A percentile compares a stretch with the other conserved stretches of the same genome.
Evolutionary conservation across 2,113 vertebrate species (phyloP).

Genomic region (Podocnemis expansa): DNA sequence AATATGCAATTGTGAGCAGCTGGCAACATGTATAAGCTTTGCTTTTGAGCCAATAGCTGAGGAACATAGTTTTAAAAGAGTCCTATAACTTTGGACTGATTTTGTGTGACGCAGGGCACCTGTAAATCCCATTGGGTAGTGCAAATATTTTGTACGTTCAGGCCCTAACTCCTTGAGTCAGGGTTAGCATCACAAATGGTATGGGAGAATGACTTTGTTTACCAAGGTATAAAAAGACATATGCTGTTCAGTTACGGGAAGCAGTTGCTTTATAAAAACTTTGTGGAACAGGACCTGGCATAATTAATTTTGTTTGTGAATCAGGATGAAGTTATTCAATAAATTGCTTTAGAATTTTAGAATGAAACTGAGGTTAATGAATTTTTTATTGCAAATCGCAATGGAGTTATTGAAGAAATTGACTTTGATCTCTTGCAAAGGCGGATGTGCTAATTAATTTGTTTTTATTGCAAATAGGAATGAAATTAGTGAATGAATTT

Average conservation of each 20-base stretch:
- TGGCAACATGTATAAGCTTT: neutral
- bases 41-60: neutral
- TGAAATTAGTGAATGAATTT: neutral
- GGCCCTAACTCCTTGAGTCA: neutral
- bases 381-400: constrained; percentile 42
- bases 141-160: neutral
- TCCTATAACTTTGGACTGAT: neutral
- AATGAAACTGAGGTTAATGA: constrained; percentile 48
- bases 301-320: constrained; percentile 54
- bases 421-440: constrained; percentile 32
- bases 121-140: neutral
- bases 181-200: neutral
- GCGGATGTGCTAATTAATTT: constrained; percentile 49
- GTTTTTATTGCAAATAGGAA: constrained; percentile 56
- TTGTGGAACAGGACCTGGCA: neutral
- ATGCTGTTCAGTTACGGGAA: neutral
- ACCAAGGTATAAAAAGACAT: neutral
- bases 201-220: neutral
- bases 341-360: constrained; percentile 36
- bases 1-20: neutral
- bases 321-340: constrained; percentile 41
- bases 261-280: neutral
- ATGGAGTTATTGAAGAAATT: constrained; percentile 50
- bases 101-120: neutral
- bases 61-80: neutral